These are phyloP conservation scores for Tenthredo livida DNA, from an alignment of 2,888 invertebrate genomes.

Conservation along the genomic window DNA sequence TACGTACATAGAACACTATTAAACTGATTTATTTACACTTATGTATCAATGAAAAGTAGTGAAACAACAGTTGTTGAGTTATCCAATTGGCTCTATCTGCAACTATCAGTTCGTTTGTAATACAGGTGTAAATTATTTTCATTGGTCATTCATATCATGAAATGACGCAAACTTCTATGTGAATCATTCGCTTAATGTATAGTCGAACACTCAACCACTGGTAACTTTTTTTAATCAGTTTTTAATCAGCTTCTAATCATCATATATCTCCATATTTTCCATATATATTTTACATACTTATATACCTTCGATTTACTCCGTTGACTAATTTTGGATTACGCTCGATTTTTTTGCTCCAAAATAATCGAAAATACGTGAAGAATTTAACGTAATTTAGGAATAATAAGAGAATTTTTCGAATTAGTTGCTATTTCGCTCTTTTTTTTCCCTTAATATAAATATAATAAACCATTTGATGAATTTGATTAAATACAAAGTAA, in stretches of 20 bases:
- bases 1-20: slow-evolving; percentile 43
- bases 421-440: background rate
- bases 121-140: slow-evolving; percentile 7
- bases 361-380: background rate
- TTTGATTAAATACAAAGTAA: slow-evolving; percentile 36
- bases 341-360: slow-evolving; percentile 27
- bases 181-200: slow-evolving; percentile 1
- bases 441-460: slow-evolving; percentile 27
- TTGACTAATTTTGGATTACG: slow-evolving; percentile 31
- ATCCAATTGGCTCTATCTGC: background rate
- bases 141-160: slow-evolving; percentile 22
- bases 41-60: slow-evolving; percentile 56
- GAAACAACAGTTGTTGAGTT: slow-evolving; percentile 26
- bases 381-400: background rate
- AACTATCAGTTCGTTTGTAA: background rate
- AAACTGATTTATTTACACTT: slow-evolving; percentile 56
- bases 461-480: slow-evolving; percentile 44
- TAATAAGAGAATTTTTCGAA: slow-evolving; percentile 10
- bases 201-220: background rate
- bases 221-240: slow-evolving; percentile 4
- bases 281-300: background rate
- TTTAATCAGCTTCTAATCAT: background rate
- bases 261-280: background rate
- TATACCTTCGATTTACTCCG: background rate
- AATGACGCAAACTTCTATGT: background rate